These are phyloP conservation scores for Passer domesticus DNA, from an alignment of 2,113 vertebrate species.

Conservation along the genomic window DNA sequence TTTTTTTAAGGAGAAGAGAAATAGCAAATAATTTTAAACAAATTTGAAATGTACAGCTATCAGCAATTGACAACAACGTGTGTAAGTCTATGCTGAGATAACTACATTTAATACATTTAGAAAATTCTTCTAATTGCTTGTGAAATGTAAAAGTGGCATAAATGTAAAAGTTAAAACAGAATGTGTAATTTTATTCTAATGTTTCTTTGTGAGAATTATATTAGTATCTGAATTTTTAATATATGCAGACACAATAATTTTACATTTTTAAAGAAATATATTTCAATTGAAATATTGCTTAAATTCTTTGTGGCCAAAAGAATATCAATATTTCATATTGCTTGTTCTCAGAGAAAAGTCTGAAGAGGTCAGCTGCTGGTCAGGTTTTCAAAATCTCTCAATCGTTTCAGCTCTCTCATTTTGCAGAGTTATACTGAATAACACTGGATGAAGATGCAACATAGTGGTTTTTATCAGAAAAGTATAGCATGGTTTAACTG, in stretches of 20 bases:
- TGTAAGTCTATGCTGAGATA: background rate
- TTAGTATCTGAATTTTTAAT: background rate
- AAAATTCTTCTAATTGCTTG: background rate
- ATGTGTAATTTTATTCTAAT: background rate
- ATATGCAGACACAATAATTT: background rate
- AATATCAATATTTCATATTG: background rate
- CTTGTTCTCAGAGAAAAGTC: background rate
- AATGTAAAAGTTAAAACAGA: background rate
- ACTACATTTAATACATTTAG: background rate
- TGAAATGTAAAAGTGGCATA: background rate
- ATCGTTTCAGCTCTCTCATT: background rate
- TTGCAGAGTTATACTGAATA: background rate
- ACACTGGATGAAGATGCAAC: background rate
- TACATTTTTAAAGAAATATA: background rate
- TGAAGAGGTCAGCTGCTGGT: background rate
- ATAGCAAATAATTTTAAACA: background rate
- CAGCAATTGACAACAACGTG: background rate
- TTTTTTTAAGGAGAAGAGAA: background rate
- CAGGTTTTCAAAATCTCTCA: background rate
- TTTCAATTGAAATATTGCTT: background rate
- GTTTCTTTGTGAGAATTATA: background rate
- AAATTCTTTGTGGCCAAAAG: background rate
- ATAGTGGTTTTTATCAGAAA: background rate
- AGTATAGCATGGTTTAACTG: background rate
- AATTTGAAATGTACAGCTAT: background rate